A percentile compares a stretch with the other conserved stretches of the same genome.
phyloP scores from a whole-genome alignment of 2,113 vertebrate genomes.

The Herpetotheres cachinnans region DNA sequence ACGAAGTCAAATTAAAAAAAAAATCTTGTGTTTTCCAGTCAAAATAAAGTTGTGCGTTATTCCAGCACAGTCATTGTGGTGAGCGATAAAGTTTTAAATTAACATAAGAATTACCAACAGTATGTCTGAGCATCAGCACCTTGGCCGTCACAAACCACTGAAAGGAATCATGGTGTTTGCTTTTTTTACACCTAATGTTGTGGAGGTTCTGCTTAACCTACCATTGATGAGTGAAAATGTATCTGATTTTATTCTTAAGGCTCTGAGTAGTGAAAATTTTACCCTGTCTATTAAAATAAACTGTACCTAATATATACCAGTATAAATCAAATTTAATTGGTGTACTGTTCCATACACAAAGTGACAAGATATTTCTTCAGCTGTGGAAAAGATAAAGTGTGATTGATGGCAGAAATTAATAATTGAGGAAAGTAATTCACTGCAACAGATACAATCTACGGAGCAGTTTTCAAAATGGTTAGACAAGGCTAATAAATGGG shows the following conservation, averaged over 20 bases:
- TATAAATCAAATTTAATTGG: slow-evolving; percentile 56
- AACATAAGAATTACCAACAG: background rate
- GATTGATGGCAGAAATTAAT: slow-evolving; percentile 65
- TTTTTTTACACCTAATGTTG: background rate
- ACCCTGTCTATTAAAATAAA: slow-evolving; percentile 28
- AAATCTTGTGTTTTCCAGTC: background rate
- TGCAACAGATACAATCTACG: background rate
- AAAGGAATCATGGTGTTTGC: background rate
- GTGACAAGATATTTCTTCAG: slow-evolving; percentile 51
- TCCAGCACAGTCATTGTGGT: background rate
- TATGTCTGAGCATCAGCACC: background rate
- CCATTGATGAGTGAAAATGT: slow-evolving; percentile 11
- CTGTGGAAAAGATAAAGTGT: slow-evolving; percentile 34
- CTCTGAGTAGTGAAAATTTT: slow-evolving; percentile 38
- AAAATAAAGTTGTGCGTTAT: slow-evolving; percentile 15
- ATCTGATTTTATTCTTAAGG: slow-evolving; percentile 20
- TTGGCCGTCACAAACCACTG: background rate
- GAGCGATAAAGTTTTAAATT: slow-evolving; percentile 35
- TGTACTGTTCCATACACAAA: slow-evolving; percentile 12
- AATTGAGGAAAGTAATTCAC: slow-evolving; percentile 26
- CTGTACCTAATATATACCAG: background rate
- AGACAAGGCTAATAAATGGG: background rate
- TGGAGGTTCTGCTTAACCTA: slow-evolving; percentile 32
- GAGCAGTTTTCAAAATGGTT: slow-evolving; percentile 11
- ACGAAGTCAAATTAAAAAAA: background rate